Evolutionary conservation across 2,113 vertebrate species (phyloP).

Genomic region (Rostratula benghalensis): DNA sequence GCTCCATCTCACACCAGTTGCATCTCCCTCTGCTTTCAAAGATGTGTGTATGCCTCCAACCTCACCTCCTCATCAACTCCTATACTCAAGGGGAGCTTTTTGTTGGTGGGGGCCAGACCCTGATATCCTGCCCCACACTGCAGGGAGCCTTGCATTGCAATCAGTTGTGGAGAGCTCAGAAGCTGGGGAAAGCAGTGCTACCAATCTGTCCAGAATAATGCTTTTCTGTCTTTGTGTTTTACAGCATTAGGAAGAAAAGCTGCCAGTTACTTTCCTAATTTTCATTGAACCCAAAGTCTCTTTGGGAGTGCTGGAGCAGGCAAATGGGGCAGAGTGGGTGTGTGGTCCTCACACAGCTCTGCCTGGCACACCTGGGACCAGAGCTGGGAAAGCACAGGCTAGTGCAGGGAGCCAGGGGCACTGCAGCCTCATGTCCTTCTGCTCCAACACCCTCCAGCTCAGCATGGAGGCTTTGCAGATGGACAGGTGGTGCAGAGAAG

Average conservation of each 20-base stretch:
- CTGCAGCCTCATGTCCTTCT: accelerated
- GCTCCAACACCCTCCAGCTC: not conserved
- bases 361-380: accelerated
- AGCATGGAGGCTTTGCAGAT: accelerated
- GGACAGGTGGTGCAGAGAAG: not conserved
- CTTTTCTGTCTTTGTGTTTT: not conserved
- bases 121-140: not conserved
- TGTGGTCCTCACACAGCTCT: accelerated
- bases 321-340: accelerated
- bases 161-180: not conserved
- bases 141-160: not conserved
- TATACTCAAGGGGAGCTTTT: not conserved
- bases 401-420: not conserved
- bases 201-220: not conserved
- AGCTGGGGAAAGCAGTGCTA: not conserved
- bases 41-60: accelerated
- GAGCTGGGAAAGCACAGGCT: not conserved
- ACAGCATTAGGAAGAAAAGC: not conserved
- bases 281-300: not conserved
- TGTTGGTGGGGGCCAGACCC: accelerated
- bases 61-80: accelerated
- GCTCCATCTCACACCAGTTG: accelerated
- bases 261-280: not conserved
- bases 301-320: not conserved
- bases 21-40: not conserved